These are phyloP conservation scores for Oostethus manadensis DNA, from an alignment of 2,113 vertebrate genomes.

Conservation along the genomic window DNA sequence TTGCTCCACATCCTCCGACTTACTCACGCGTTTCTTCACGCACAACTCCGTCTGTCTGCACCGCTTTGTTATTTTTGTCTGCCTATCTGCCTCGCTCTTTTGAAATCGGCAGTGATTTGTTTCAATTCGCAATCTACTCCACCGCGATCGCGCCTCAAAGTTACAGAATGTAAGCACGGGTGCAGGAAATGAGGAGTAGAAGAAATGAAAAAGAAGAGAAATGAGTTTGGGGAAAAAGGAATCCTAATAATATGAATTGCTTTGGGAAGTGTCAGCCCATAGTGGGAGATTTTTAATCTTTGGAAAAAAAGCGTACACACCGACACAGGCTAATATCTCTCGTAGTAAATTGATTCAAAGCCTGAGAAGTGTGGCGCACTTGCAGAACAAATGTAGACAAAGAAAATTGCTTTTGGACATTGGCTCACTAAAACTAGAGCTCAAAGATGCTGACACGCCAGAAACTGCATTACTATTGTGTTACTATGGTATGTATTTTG, in stretches of 20 bases:
- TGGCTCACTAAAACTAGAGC: slow-evolving; percentile 30
- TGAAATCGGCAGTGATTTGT: slow-evolving; percentile 4
- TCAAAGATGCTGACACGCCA: slow-evolving; percentile 45
- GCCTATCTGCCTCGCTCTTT: slow-evolving; percentile 3
- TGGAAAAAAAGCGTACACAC: slow-evolving; percentile 45
- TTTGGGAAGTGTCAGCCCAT: too few relatives aligned
- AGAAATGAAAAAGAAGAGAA: slow-evolving; percentile 13
- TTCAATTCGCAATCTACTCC: slow-evolving; percentile 19
- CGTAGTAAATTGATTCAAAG: slow-evolving; percentile 49
- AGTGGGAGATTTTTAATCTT: slow-evolving; percentile 39
- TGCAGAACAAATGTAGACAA: slow-evolving; percentile 60
- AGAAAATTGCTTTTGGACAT: slow-evolving; percentile 51
- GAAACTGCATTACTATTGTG: background rate
- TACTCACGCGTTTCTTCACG: slow-evolving; percentile 20
- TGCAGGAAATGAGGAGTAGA: slow-evolving; percentile 6
- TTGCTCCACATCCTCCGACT: slow-evolving; percentile 18
- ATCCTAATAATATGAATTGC: too few relatives aligned
- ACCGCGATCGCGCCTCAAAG: slow-evolving; percentile 2
- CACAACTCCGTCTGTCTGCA: slow-evolving; percentile 20
- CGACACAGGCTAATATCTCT: slow-evolving; percentile 50
- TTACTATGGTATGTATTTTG: background rate
- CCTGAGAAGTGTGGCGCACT: slow-evolving; percentile 32
- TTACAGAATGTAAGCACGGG: slow-evolving; percentile 2
- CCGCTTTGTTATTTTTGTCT: slow-evolving; percentile 15
- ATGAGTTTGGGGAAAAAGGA: background rate